phyloP scores from a whole-genome alignment of 2,113 vertebrate species.

The Rhinolophus ferrumequinum region DNA sequence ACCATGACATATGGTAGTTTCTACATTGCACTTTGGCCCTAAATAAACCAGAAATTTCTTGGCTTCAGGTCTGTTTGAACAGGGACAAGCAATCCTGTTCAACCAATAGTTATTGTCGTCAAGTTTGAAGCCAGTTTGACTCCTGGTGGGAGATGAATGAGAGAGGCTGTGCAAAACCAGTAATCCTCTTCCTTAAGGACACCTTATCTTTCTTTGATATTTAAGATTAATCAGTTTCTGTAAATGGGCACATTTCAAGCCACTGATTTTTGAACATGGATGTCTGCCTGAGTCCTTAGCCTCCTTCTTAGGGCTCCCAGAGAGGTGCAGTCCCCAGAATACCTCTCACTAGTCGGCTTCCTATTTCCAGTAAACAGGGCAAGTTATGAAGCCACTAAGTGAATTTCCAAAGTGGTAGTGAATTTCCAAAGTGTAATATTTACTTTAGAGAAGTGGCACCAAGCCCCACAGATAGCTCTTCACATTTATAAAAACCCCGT shows the following conservation, averaged over 20 bases:
- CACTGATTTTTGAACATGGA: constrained; percentile 15
- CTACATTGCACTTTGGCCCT: neutral
- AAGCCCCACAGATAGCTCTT: neutral
- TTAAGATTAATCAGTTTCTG: constrained; percentile 8
- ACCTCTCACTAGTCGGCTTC: neutral
- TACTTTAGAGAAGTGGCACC: neutral
- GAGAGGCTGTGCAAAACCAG: neutral
- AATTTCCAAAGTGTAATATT: neutral
- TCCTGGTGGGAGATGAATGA: neutral
- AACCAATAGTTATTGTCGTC: neutral
- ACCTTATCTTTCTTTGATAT: neutral
- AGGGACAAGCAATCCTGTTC: neutral
- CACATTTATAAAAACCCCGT: neutral
- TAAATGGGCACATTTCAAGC: neutral
- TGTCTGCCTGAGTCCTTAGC: neutral
- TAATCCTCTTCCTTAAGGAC: neutral
- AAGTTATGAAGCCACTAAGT: neutral
- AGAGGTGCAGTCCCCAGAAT: neutral
- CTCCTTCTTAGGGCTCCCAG: neutral
- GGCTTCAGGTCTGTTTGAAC: neutral
- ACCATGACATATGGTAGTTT: neutral
- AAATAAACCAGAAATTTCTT: neutral
- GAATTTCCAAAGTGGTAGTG: too few relatives aligned
- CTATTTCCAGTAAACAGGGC: neutral
- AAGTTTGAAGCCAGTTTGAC: neutral